Evolutionary conservation across 2,113 vertebrate genomes (phyloP).

Genomic region (Poecilia latipinna): DNA sequence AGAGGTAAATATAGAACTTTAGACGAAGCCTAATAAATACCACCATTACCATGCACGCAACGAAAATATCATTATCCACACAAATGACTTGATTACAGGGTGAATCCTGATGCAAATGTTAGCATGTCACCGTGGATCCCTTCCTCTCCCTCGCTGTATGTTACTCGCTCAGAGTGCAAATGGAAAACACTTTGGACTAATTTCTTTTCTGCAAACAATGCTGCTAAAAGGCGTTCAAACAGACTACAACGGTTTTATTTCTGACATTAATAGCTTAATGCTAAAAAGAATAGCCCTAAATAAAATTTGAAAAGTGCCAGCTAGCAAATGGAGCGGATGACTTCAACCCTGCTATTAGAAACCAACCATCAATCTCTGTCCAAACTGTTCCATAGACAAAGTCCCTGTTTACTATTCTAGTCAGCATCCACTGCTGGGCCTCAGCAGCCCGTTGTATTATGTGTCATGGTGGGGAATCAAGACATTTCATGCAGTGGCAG

Average conservation of each 20-base stretch:
- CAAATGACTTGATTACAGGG: conserved; percentile 66
- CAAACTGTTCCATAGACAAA: conserved; percentile 60
- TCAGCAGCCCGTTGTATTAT: conserved; percentile 60
- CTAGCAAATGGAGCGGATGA: conserved; percentile 52
- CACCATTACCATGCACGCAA: conserved; percentile 38
- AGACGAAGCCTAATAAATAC: conserved; percentile 37
- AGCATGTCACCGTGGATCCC: conserved; percentile 35
- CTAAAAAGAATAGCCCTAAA: conserved; percentile 52
- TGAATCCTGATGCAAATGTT: conserved; percentile 45
- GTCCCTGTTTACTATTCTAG: conserved; percentile 66
- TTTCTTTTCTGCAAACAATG: conserved; percentile 32
- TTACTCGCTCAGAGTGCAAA: conserved; percentile 21
- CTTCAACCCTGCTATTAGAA: conserved; percentile 42
- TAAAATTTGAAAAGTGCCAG: conserved; percentile 52
- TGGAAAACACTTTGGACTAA: conserved; percentile 1
- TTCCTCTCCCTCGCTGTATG: conserved; percentile 7
- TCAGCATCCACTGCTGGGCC: conserved; percentile 45
- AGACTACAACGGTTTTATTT: conserved; percentile 14
- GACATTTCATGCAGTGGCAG: conserved; percentile 64
- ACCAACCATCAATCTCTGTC: conserved; percentile 59
- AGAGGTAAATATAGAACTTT: conserved; percentile 37
- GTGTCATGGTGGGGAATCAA: conserved; percentile 62
- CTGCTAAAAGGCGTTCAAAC: conserved; percentile 33
- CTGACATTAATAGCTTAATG: conserved; percentile 50
- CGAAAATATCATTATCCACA: conserved; percentile 54